Percentiles rank a stretch among this genome's conserved stretches.
Conservation (phyloP, 2,113 vertebrate genomes). For the Willisornis vidua region DNA sequence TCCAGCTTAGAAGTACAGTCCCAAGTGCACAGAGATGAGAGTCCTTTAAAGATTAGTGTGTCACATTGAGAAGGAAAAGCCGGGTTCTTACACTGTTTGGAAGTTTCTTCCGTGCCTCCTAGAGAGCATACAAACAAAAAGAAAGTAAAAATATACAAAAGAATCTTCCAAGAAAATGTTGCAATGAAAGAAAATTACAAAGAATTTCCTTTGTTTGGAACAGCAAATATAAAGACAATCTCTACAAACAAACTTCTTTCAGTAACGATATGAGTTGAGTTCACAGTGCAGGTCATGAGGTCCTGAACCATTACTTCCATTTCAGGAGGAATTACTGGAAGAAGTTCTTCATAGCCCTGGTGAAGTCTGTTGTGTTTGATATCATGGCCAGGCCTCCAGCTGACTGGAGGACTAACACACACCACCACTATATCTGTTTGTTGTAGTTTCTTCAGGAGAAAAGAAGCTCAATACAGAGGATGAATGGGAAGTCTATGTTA, state of each 20-base stretch:
- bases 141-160: constrained; percentile 47
- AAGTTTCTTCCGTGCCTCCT: background rate
- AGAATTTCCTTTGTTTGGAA: constrained; percentile 53
- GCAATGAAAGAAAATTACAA: background rate
- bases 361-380: background rate
- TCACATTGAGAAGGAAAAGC: background rate
- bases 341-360: background rate
- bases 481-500: background rate
- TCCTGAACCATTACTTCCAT: background rate
- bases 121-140: constrained; percentile 14
- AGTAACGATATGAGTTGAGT: background rate
- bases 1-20: background rate
- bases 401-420: background rate
- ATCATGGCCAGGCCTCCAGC: background rate
- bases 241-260: constrained; percentile 34
- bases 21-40: background rate
- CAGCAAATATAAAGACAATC: constrained; percentile 17
- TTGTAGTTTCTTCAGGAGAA: background rate
- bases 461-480: rapidly evolving
- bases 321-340: background rate
- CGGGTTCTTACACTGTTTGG: background rate
- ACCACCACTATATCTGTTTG: background rate
- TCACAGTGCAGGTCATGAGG: background rate
- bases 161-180: constrained; percentile 26
- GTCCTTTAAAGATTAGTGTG: background rate